phyloP scores from a whole-genome alignment of 2,113 vertebrate species.

The rat (Rattus norvegicus) region DNA sequence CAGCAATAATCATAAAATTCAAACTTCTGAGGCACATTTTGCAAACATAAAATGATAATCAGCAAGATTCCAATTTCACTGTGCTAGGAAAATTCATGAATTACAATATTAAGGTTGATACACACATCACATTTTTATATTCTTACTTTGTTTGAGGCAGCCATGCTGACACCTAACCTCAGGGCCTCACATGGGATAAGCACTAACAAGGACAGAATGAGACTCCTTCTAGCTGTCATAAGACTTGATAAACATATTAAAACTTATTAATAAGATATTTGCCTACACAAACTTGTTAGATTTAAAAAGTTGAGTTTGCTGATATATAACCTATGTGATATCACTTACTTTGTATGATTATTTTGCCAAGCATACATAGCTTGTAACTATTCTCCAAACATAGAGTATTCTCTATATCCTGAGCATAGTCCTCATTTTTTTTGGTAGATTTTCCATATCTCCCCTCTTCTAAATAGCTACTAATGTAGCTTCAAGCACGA shows the following conservation, averaged over 20 bases:
- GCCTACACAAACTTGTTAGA: not conserved
- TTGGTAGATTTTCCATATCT: not conserved
- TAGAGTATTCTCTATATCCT: not conserved
- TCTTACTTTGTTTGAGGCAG: not conserved
- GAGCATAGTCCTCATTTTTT: not conserved
- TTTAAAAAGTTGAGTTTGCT: not conserved
- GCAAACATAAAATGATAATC: constrained; percentile 23
- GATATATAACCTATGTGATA: not conserved
- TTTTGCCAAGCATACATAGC: not conserved
- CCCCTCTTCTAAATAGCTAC: not conserved
- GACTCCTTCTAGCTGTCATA: not conserved
- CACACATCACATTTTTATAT: not conserved
- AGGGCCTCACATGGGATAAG: not conserved
- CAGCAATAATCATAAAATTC: not conserved
- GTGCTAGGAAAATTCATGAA: not conserved
- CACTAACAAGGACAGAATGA: not conserved
- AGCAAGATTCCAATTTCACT: not conserved
- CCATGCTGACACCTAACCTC: not conserved
- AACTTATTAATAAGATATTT: not conserved
- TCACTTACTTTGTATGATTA: not conserved
- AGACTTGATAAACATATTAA: not conserved
- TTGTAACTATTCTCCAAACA: not conserved
- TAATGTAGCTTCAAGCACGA: not conserved
- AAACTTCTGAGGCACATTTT: not conserved
- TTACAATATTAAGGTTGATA: not conserved